Evolutionary conservation across 2,888 invertebrate species (phyloP).

Genomic region (Callyntrura guangdongensis): DNA sequence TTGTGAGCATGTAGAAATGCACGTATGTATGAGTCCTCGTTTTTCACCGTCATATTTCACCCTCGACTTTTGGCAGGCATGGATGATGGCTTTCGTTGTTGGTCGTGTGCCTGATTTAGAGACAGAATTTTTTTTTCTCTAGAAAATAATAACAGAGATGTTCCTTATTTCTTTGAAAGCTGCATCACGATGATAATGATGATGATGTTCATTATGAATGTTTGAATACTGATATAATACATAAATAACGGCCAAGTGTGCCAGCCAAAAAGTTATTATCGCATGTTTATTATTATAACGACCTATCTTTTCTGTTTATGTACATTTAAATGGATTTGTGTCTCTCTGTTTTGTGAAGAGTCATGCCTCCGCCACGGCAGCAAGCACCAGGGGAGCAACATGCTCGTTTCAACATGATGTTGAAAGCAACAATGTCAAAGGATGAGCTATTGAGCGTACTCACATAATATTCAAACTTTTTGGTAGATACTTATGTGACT

Average conservation of each 20-base stretch:
- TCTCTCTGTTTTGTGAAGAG: not conserved
- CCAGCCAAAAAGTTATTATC: too few species aligned
- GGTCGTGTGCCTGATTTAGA: not conserved
- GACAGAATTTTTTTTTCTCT: not conserved
- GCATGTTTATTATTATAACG: too few species aligned
- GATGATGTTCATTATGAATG: too few species aligned
- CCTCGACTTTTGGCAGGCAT: not conserved
- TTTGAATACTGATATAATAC: too few species aligned
- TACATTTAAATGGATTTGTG: too few species aligned
- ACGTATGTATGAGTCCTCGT: not conserved
- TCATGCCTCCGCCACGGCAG: not conserved
- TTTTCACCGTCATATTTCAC: constrained; percentile 38
- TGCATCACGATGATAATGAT: not conserved
- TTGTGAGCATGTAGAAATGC: not conserved
- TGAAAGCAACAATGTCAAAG: not conserved
- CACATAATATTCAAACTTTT: too few species aligned
- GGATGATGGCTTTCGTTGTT: constrained; percentile 8
- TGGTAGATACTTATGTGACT: too few species aligned
- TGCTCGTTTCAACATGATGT: constrained; percentile 10
- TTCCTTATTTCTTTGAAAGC: not conserved
- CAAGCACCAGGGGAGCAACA: not conserved
- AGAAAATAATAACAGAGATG: not conserved
- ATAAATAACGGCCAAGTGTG: too few species aligned
- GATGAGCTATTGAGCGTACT: too few species aligned
- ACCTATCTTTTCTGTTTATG: too few species aligned